Base-by-base conservation (phyloP, 2,888 invertebrate species). In the Helobdella robusta region DNA sequence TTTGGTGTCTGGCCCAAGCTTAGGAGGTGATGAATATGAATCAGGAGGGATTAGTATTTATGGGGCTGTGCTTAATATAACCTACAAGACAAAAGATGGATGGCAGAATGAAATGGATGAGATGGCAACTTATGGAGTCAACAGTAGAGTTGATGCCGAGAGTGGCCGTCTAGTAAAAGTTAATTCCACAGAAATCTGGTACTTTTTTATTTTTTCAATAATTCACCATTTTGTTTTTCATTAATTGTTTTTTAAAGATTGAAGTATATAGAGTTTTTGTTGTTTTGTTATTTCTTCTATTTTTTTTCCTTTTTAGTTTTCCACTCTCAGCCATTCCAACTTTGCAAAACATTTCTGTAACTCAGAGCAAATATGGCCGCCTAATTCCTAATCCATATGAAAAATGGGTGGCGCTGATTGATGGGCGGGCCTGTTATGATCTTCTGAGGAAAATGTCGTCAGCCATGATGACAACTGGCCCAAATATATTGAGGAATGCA, bases 371-470 rank as follows among this genome's bases (percentile, higher is more conserved):
- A n/a, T n/a, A n/a, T n/a, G n/a, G n/a, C n/a, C n/a, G n/a, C n/a
- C n/a, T n/a, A n/a, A n/a, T 3, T 71, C 73, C 46, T 69, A 76
- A 6, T 77, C 79, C 56, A 5, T 67, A 65, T 3, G 84, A 84
- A 71, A 85, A 85, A 8, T 91, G 90, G 89, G 85, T 91, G 68
- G 90, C 90, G 0, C 82, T 91, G 70, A 86, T 91, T 50, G 83
- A 85, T 70, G 82, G 89, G 46, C 90, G 90, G 61, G 83, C 83
- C 74, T 91, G 91, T 80, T 86, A 86, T 73, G 89, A 62, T 4
- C 18, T 62, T 1, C 50, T 62, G 3, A 30, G 32, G 30, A n/a
- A 32, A 8, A 32, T 28, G 1, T 20, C 35, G 2, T 23, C 60
- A 2, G 15, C 60, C 25, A 25, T 25, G 40, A 44, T 46, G 23